These are phyloP conservation scores for Stenchaetothrips biformis DNA, from an alignment of 2,888 invertebrate species.

Conservation along the genomic window DNA sequence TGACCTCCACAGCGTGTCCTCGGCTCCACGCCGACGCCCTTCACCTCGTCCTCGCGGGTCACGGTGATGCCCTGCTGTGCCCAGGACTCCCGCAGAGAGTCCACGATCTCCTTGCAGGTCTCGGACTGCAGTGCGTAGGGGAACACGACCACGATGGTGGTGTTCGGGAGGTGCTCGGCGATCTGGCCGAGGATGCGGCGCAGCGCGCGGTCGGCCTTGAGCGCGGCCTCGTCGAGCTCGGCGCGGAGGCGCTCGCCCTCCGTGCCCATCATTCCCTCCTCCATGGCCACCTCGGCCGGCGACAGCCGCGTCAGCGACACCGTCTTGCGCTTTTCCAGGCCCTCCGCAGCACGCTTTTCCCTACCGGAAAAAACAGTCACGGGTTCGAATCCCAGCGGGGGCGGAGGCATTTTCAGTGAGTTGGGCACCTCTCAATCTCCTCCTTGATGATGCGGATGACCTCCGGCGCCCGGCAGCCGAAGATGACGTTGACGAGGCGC, in stretches of 20 bases:
- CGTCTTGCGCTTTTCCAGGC: neutral
- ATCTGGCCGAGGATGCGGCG: constrained; percentile 3
- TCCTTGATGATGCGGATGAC: neutral
- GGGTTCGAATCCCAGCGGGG: neutral
- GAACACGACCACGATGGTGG: constrained; percentile 5
- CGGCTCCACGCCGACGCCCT: no score
- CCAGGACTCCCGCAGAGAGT: neutral
- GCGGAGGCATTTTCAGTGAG: neutral
- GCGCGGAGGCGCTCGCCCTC: neutral
- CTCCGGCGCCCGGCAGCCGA: neutral
- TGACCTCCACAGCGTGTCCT: no score
- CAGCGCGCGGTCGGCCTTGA: neutral
- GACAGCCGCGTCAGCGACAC: constrained; percentile 7
- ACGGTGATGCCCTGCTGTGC: neutral
- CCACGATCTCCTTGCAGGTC: neutral
- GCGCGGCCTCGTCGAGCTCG: neutral
- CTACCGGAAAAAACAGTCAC: neutral
- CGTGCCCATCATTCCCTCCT: neutral
- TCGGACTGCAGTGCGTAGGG: constrained; percentile 12
- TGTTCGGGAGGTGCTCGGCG: neutral
- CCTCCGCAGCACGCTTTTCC: neutral
- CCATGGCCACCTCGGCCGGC: neutral
- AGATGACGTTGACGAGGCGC: constrained; percentile 4
- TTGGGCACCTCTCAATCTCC: neutral
- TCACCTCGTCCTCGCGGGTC: neutral